A percentile compares a stretch with the other conserved stretches of the same genome.
Evolutionary conservation across 2,888 invertebrate species (phyloP).

Genomic region (Cyrtodaria siliqua): DNA sequence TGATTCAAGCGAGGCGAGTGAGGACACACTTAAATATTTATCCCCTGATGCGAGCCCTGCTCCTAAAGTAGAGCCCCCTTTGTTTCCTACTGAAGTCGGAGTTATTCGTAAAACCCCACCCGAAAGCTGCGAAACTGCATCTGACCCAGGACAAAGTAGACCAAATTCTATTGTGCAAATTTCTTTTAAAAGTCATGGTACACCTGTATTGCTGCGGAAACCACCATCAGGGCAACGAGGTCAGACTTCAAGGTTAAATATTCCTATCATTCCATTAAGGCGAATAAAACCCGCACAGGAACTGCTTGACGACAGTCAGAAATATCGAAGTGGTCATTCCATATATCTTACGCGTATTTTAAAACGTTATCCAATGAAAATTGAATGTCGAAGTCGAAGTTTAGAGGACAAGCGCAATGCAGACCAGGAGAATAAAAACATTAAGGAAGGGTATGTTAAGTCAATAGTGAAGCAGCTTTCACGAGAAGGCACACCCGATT

Average conservation of each 20-base stretch:
- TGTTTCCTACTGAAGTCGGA: conserved; percentile 49
- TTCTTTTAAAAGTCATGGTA: conserved; percentile 47
- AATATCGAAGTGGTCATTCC: conserved; percentile 79
- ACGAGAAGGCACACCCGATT: conserved; percentile 78
- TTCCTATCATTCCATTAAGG: conserved; percentile 70
- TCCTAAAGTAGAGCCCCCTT: conserved; percentile 48
- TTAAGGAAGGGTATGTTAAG: conserved; percentile 77
- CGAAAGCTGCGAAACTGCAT: conserved; percentile 44
- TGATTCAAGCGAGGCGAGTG: conserved; percentile 65
- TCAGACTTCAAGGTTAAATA: conserved; percentile 60
- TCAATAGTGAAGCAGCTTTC: conserved; percentile 79
- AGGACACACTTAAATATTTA: conserved; percentile 63
- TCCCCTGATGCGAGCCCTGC: conserved; percentile 65
- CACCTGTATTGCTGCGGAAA: conserved; percentile 55
- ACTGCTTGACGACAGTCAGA: conserved; percentile 81
- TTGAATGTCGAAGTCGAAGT: conserved; percentile 67
- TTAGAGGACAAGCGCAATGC: conserved; percentile 61
- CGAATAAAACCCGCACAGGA: conserved; percentile 83
- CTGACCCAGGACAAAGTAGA: conserved; percentile 61
- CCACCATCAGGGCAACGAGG: conserved; percentile 53
- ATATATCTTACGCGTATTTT: conserved; percentile 77
- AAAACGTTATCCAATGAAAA: conserved; percentile 75
- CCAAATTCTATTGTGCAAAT: conserved; percentile 55
- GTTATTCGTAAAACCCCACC: conserved; percentile 36
- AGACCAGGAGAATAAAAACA: conserved; percentile 75